Evolutionary conservation across 2,113 vertebrate species (phyloP).

Genomic region (Marmota flaviventris): DNA sequence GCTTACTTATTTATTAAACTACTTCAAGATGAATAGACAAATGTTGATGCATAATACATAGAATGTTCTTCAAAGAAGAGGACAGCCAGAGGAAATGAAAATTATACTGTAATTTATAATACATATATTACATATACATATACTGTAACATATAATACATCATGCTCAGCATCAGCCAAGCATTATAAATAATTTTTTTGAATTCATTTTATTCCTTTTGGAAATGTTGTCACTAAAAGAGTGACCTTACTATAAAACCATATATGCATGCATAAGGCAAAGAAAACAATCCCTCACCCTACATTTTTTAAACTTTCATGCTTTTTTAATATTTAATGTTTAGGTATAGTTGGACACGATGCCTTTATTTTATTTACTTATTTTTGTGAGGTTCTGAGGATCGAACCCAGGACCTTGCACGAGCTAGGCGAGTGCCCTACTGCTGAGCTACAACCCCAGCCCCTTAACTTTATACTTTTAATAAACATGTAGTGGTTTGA

Average conservation of each 20-base stretch:
- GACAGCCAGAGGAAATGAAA: background rate
- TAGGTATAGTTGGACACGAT: too few species aligned
- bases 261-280: background rate
- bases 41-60: background rate
- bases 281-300: background rate
- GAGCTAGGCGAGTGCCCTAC: too few species aligned
- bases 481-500: background rate
- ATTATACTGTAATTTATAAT: background rate
- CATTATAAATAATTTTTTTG: background rate
- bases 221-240: background rate
- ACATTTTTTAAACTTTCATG: background rate
- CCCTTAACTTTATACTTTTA: background rate
- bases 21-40: background rate
- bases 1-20: background rate
- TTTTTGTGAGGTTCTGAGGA: too few species aligned
- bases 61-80: background rate
- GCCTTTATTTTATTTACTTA: too few species aligned
- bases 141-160: background rate
- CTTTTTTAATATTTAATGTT: background rate
- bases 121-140: too few species aligned
- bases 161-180: background rate
- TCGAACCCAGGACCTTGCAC: too few species aligned
- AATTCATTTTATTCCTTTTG: conserved; percentile 21
- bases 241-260: background rate
- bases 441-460: too few species aligned